These are phyloP conservation scores for Caranx ignobilis DNA, from an alignment of 2,113 vertebrate genomes.

Conservation along the genomic window DNA sequence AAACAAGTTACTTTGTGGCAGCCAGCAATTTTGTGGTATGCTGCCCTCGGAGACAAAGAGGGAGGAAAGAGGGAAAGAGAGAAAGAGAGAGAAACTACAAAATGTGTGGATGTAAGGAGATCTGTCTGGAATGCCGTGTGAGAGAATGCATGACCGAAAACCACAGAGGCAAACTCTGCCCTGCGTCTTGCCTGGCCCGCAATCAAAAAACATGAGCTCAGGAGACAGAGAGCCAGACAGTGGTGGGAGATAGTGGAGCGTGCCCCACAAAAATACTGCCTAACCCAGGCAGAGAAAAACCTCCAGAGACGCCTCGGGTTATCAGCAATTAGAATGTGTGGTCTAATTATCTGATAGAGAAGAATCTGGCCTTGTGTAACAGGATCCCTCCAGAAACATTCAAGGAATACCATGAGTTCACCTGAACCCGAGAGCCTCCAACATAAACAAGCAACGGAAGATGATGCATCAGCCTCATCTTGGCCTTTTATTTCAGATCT, in stretches of 20 bases:
- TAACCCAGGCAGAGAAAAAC: conserved; percentile 29
- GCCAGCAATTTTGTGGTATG: conserved; percentile 30
- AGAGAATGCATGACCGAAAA: conserved; percentile 69
- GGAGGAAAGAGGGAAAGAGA: conserved; percentile 13
- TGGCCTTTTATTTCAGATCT: too few relatives aligned
- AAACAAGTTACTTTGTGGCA: background rate
- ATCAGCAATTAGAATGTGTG: conserved; percentile 21
- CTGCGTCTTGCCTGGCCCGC: conserved; percentile 31
- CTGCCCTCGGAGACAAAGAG: conserved; percentile 27
- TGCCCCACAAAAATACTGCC: conserved; percentile 51
- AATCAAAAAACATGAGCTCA: conserved; percentile 42
- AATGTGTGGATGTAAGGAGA: conserved; percentile 66
- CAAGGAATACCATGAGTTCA: background rate
- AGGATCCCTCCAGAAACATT: conserved; percentile 11
- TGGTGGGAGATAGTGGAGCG: conserved; percentile 37
- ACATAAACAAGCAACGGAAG: background rate
- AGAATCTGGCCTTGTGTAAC: conserved; percentile 1
- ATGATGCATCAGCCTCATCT: too few relatives aligned
- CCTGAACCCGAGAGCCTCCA: conserved; percentile 7
- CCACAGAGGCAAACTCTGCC: conserved; percentile 49
- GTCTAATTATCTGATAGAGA: conserved; percentile 36
- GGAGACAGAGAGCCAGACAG: conserved; percentile 58
- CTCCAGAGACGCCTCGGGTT: conserved; percentile 24
- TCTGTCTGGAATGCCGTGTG: conserved; percentile 71
- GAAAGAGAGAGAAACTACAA: conserved; percentile 2